phyloP scores from a whole-genome alignment of 1,140 invertebrate genomes.

The Aphidius gifuensis region DNA sequence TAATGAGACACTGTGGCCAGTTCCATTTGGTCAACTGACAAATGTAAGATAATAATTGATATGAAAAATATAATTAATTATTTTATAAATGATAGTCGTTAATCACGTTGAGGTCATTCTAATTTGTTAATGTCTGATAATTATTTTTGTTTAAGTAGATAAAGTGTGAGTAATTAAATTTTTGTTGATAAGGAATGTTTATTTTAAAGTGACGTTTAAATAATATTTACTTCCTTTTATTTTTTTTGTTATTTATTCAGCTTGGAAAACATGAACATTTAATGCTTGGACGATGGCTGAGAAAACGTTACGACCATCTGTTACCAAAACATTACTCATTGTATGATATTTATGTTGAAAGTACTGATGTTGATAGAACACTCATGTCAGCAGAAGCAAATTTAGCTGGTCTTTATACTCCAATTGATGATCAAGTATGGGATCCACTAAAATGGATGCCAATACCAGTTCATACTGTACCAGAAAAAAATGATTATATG shows the following conservation, averaged over 20 bases:
- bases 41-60: conserved; percentile 58
- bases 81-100: not conserved
- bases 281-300: conserved; percentile 72
- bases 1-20: conserved; percentile 68
- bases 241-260: conserved; percentile 45
- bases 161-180: too few species aligned
- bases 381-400: conserved; percentile 84
- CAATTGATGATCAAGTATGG: conserved; percentile 63
- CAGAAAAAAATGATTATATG: conserved; percentile 65
- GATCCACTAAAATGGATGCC: conserved; percentile 80
- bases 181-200: too few species aligned
- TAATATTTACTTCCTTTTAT: too few species aligned
- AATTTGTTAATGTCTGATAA: too few species aligned
- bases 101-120: not conserved
- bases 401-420: conserved; percentile 78
- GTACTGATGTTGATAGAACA: conserved; percentile 84
- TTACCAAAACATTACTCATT: conserved; percentile 56
- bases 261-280: conserved; percentile 76
- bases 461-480: conserved; percentile 80
- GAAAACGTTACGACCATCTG: conserved; percentile 66
- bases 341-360: conserved; percentile 67
- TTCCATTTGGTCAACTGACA: conserved; percentile 76
- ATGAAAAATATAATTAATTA: not conserved
- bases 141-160: too few species aligned
- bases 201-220: too few species aligned